Evolutionary conservation across 2,113 vertebrate species (phyloP).

Genomic region (Poeciliopsis retropinna): DNA sequence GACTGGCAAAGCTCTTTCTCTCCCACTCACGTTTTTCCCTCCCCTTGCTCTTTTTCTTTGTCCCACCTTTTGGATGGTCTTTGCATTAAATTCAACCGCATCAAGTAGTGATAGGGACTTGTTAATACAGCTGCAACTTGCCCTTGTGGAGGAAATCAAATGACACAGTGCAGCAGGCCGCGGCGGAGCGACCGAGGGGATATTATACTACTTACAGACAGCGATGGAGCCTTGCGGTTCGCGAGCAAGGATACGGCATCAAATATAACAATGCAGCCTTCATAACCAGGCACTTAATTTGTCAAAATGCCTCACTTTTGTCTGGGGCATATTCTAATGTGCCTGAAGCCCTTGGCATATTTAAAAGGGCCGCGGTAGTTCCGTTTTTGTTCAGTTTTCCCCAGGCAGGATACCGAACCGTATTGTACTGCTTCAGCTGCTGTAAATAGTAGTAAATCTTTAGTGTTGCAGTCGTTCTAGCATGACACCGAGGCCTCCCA

Average conservation of each 20-base stretch:
- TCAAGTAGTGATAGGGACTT: slow-evolving; percentile 73
- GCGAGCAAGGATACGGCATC: slow-evolving; percentile 66
- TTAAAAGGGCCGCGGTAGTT: slow-evolving; percentile 65
- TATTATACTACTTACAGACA: slow-evolving; percentile 54
- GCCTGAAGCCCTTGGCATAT: slow-evolving; percentile 67
- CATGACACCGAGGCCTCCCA: slow-evolving; percentile 77
- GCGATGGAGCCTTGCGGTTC: slow-evolving; percentile 37
- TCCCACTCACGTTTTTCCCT: neutral
- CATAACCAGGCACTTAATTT: slow-evolving; percentile 74
- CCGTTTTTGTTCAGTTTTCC: slow-evolving; percentile 42
- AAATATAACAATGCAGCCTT: slow-evolving; percentile 72
- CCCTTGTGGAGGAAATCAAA: slow-evolving; percentile 76
- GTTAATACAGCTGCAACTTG: slow-evolving; percentile 69
- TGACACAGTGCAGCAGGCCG: slow-evolving; percentile 66
- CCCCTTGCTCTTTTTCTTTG: neutral
- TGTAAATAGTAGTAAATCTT: slow-evolving; percentile 81
- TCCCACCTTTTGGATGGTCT: slow-evolving; percentile 52
- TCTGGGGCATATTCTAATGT: slow-evolving; percentile 62
- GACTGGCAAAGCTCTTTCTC: slow-evolving; percentile 68
- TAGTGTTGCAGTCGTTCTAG: slow-evolving; percentile 71
- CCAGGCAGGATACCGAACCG: slow-evolving; percentile 64
- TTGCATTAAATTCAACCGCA: slow-evolving; percentile 73
- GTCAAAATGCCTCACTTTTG: slow-evolving; percentile 73
- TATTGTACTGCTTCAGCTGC: slow-evolving; percentile 74
- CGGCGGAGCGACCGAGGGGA: slow-evolving; percentile 57